Conservation (phyloP, 2,888 invertebrate genomes). For the Noctua pronuba region DNA sequence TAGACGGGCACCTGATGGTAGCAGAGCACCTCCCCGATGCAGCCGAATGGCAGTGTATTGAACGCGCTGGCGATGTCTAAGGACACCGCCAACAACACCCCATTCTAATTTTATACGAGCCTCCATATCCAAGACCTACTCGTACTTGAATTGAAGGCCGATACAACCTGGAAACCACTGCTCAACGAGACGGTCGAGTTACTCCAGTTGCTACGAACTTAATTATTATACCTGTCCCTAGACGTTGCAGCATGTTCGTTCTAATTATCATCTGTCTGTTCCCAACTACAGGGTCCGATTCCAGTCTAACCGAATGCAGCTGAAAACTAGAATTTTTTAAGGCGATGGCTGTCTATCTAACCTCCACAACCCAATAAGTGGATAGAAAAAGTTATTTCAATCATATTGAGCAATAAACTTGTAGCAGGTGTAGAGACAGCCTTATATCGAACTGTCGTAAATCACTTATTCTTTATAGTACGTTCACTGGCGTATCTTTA, state of each 20-base stretch:
- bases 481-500: slow-evolving; percentile 33
- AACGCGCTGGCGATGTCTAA: background rate
- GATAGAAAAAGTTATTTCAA: background rate
- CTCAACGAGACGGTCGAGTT: background rate
- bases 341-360: background rate
- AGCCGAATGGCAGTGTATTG: background rate
- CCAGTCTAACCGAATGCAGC: background rate
- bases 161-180: no score
- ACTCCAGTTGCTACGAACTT: background rate
- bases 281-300: background rate
- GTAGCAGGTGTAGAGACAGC: background rate
- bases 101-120: background rate
- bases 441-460: slow-evolving; percentile 51
- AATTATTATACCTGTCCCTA: background rate
- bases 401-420: background rate
- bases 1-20: background rate
- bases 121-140: background rate
- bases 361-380: background rate
- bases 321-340: background rate
- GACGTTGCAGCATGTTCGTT: background rate
- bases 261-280: background rate
- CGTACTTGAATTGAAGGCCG: no score
- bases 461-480: slow-evolving; percentile 53
- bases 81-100: background rate
- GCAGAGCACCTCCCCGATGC: background rate